Evolutionary conservation across 2,113 vertebrate genomes (phyloP), one percentile per base, ranked within the genome.

Genomic region (Brachypteracias leptosomus): DNA sequence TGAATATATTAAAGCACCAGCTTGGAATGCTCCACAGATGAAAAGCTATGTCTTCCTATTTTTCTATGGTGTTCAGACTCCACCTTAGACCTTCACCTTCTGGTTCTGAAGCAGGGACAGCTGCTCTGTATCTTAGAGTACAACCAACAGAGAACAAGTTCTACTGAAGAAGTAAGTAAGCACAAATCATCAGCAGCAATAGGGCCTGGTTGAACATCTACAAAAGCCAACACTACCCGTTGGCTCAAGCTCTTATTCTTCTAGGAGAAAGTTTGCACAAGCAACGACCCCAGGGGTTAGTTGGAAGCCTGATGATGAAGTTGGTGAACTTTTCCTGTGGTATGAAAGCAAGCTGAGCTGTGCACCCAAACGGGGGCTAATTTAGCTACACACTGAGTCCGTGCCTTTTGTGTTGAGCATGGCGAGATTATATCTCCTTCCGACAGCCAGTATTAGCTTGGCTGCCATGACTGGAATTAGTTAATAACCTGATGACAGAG

Each of bases 1-100:
- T 93, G 85, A 90, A 49, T 88, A 85, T 74, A 93, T 95, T 96
- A 94, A 95, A 94, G 79, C 71, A 93, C 85, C 49, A 65, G 63
- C 79, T 90, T 90, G 85, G 85, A 94, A 84, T 36, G 80, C 55
- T 95, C 55, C 72, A 59, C 58, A 59, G 59, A 88, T 35, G 12
- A 83, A 76, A 62, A 79, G 7, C 33, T 49, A 80, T 65, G 70
- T 78, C 44, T 85, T 85, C 57, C 44, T 72, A 26, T 68, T 87
- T 86, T 89, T 65, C 87, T 78, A 0, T n/a, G 47, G 29, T 52
- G 29, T 77, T 90, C 42, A 42, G 44, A 63, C 9, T 68, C 28
- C 28, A 57, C 16, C 47, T 71, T 35, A 54, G 46, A 36, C 16
- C 24, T 55, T 36, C 49, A 13, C 5, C 4, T 88, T 76, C 55